Evolutionary conservation across 2,888 invertebrate genomes (phyloP).

Genomic region (Melipona beecheii): DNA sequence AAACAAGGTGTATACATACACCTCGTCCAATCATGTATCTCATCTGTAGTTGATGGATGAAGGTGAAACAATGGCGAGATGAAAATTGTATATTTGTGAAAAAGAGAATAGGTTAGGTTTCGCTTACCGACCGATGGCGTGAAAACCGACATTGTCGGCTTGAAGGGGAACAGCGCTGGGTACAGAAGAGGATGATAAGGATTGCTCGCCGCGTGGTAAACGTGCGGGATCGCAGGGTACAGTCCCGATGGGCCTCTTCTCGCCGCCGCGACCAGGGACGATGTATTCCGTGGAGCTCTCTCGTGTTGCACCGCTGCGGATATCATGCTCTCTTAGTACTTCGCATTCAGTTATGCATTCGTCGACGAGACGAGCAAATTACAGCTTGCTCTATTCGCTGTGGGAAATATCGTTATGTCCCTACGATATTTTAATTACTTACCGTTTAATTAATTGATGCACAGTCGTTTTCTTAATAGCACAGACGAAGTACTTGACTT

Average conservation of each 20-base stretch:
- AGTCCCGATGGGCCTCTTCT: slow-evolving; percentile 83
- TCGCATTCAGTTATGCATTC: slow-evolving; percentile 3
- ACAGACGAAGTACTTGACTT: too few relatives aligned
- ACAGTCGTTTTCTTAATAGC: too few relatives aligned
- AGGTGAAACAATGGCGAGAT: too few relatives aligned
- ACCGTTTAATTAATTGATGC: too few relatives aligned
- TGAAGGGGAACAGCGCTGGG: slow-evolving; percentile 81
- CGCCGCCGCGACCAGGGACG: slow-evolving; percentile 82
- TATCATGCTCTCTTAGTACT: slow-evolving; percentile 18
- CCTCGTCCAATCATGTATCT: too few relatives aligned
- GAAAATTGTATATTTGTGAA: too few relatives aligned
- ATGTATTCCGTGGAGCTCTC: slow-evolving; percentile 89
- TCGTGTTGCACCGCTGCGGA: slow-evolving; percentile 95
- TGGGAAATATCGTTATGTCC: background rate
- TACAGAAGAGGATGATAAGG: slow-evolving; percentile 82
- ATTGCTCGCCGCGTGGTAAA: slow-evolving; percentile 79
- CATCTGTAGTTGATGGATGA: too few relatives aligned
- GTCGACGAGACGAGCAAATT: background rate
- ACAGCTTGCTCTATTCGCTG: background rate
- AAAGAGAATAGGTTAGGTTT: slow-evolving; percentile 60
- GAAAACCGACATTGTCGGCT: slow-evolving; percentile 79
- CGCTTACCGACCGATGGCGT: slow-evolving; percentile 77
- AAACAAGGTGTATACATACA: too few relatives aligned
- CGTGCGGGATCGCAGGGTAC: slow-evolving; percentile 82
- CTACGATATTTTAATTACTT: too few relatives aligned